Conservation (phyloP, 2,797 vertebrate species). For the Rhynchonycteris naso region DNA sequence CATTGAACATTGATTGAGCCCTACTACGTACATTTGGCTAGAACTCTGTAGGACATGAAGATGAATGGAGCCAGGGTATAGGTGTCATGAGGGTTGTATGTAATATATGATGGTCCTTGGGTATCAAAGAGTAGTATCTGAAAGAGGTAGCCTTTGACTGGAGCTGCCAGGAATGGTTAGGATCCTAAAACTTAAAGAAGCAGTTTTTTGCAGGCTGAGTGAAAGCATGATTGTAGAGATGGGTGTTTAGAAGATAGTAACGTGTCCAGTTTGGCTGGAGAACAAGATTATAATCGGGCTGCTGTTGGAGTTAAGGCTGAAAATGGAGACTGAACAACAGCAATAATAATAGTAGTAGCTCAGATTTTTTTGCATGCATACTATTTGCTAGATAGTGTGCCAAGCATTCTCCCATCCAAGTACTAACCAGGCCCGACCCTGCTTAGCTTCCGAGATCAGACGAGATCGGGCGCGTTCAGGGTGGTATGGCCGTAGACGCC, state of each 20-base stretch:
- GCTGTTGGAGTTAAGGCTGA: neutral
- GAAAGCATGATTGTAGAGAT: slow-evolving; percentile 19
- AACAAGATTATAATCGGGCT: neutral
- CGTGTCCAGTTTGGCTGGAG: slow-evolving; percentile 26
- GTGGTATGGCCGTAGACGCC: no score
- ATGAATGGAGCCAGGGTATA: neutral
- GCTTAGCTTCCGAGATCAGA: no score
- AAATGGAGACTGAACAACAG: slow-evolving; percentile 36
- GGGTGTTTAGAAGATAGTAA: neutral
- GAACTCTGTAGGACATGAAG: neutral
- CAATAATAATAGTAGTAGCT: neutral
- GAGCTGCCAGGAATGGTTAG: slow-evolving; percentile 20
- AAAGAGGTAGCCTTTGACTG: neutral
- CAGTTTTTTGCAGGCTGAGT: neutral
- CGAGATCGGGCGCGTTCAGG: no score
- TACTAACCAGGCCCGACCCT: no score
- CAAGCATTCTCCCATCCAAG: slow-evolving; percentile 19
- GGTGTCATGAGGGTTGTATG: neutral
- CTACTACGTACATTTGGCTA: neutral
- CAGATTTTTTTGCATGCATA: slow-evolving; percentile 44
- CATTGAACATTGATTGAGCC: slow-evolving; percentile 41
- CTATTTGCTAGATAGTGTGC: slow-evolving; percentile 6
- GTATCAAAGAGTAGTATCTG: neutral
- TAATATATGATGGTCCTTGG: neutral
- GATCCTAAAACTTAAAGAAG: slow-evolving; percentile 25